Conservation (phyloP, 2,113 vertebrate species). For the Hucho hucho region DNA sequence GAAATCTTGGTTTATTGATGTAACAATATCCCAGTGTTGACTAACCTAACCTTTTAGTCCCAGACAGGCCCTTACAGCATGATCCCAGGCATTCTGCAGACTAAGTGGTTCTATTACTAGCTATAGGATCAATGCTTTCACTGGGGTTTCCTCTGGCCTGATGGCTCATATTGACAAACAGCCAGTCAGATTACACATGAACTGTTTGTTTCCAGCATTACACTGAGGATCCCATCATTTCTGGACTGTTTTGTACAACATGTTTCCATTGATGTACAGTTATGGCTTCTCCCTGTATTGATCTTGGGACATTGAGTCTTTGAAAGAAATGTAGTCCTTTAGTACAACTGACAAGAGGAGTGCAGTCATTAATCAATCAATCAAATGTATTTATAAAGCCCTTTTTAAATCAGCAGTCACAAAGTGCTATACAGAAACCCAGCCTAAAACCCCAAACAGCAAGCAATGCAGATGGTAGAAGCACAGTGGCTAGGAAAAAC, state of each 20-base stretch:
- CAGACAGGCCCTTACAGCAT: too few relatives aligned
- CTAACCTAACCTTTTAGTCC: too few relatives aligned
- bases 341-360: background rate
- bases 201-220: constrained; percentile 6
- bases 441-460: too few relatives aligned
- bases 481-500: too few relatives aligned
- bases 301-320: background rate
- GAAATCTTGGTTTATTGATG: too few relatives aligned
- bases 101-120: background rate
- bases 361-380: background rate
- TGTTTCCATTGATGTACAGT: background rate
- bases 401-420: too few relatives aligned
- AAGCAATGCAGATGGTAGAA: too few relatives aligned
- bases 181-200: background rate
- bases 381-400: too few relatives aligned
- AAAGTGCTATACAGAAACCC: too few relatives aligned
- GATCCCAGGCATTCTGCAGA: background rate
- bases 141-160: background rate
- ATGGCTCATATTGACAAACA: constrained; percentile 7
- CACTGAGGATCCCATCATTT: constrained; percentile 7
- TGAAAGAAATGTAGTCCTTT: background rate
- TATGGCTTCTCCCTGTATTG: constrained; percentile 10
- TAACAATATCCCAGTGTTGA: too few relatives aligned
- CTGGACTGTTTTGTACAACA: background rate
- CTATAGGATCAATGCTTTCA: constrained; percentile 6